Evolutionary conservation across 1,140 invertebrate species (phyloP).

Genomic region (Diachasma alloeum): DNA sequence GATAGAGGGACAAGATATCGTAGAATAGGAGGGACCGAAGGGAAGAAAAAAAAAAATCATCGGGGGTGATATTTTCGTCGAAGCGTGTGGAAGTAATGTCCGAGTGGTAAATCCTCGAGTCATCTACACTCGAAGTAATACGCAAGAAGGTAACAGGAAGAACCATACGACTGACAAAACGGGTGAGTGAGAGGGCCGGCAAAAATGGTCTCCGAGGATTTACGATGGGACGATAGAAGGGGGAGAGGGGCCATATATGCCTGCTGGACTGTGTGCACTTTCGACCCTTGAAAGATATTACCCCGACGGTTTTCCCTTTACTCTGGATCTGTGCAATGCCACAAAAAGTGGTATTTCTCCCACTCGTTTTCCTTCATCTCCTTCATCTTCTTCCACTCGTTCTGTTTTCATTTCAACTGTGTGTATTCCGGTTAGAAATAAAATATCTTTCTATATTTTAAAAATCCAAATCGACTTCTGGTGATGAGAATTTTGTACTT

Average conservation of each 20-base stretch:
- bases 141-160: background rate
- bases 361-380: background rate
- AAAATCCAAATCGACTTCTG: too few species aligned
- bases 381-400: conserved; percentile 1
- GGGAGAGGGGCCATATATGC: conserved; percentile 21
- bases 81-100: conserved; percentile 1
- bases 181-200: conserved; percentile 29
- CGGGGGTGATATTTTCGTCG: conserved; percentile 7
- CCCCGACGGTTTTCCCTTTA: conserved; percentile 24
- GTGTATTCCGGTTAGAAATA: background rate
- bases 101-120: conserved; percentile 1
- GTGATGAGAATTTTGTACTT: too few species aligned
- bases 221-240: conserved; percentile 33
- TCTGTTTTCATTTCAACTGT: background rate
- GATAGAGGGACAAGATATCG: background rate
- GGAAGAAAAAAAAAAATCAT: conserved; percentile 25
- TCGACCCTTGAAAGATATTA: conserved; percentile 37
- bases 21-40: background rate
- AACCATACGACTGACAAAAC: conserved; percentile 13
- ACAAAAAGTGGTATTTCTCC: background rate
- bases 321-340: conserved; percentile 15
- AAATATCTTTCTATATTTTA: background rate
- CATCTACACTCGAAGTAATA: background rate
- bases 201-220: conserved; percentile 34
- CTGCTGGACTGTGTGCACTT: conserved; percentile 37